Conservation (phyloP, 2,797 vertebrate species). For the Notoglanidium macrostoma region DNA sequence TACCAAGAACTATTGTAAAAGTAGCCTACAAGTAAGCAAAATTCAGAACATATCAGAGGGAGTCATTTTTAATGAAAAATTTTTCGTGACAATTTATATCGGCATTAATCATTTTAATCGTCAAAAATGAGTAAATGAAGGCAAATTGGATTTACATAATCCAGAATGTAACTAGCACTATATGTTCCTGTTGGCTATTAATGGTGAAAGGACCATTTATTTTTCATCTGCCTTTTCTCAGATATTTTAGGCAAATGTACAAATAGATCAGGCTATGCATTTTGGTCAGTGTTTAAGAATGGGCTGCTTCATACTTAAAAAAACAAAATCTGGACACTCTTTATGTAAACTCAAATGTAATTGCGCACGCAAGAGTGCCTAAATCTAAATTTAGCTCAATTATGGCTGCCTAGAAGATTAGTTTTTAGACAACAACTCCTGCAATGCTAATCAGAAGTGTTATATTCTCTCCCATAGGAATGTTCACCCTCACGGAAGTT, state of each 20-base stretch:
- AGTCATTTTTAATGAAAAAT: background rate
- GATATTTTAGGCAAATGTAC: background rate
- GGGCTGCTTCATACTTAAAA: background rate
- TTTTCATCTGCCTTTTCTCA: background rate
- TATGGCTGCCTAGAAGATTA: background rate
- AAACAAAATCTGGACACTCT: background rate
- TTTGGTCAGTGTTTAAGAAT: background rate
- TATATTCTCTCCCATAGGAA: constrained; percentile 80
- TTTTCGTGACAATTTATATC: background rate
- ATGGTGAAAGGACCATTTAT: background rate
- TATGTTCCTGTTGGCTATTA: background rate
- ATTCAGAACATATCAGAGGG: background rate
- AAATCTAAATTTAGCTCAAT: background rate
- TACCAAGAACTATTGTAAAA: background rate
- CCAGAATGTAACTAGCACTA: background rate
- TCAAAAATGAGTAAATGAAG: background rate
- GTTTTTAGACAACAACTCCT: background rate
- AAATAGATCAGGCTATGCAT: background rate
- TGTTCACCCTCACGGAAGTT: constrained; percentile 99
- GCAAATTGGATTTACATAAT: background rate
- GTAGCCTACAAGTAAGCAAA: background rate
- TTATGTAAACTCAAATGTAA: background rate
- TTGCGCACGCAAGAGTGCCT: background rate
- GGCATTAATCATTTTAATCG: background rate
- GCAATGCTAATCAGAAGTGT: constrained; percentile 25